Conservation (phyloP, 2,888 invertebrate genomes). For the Diadegma fenestrale region DNA sequence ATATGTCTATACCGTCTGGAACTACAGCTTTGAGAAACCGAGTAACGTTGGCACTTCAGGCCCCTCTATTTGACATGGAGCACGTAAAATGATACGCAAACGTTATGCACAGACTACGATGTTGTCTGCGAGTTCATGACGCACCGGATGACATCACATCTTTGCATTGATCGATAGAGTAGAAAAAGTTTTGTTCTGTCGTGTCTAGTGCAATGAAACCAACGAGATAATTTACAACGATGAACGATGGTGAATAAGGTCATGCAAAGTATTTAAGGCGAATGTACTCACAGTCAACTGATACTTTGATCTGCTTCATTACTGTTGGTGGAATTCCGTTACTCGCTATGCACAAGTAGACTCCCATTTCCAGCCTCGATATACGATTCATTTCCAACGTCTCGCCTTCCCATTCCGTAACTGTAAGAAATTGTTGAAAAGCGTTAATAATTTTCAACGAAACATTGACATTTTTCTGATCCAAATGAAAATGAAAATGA, state of each 20-base stretch:
- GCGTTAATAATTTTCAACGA: not conserved
- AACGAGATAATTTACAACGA: not conserved
- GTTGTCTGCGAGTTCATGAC: not conserved
- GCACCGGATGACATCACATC: not conserved
- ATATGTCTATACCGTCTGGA: not conserved
- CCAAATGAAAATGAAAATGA: too few relatives aligned
- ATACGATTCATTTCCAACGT: constrained; percentile 93
- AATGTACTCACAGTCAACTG: constrained; percentile 95
- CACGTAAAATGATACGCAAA: constrained; percentile 12
- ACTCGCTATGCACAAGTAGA: constrained; percentile 95
- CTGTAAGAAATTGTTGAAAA: constrained; percentile 85
- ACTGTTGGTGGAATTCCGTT: constrained; percentile 96
- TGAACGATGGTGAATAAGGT: not conserved
- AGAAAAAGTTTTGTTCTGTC: not conserved
- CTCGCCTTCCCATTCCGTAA: constrained; percentile 94
- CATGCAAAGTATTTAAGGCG: not conserved
- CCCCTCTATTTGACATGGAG: not conserved
- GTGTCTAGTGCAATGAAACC: not conserved
- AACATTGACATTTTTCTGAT: not conserved
- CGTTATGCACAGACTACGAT: not conserved
- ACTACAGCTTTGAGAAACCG: constrained; percentile 19
- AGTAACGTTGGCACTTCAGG: constrained; percentile 8
- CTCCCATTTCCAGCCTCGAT: constrained; percentile 95
- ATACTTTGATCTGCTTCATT: constrained; percentile 96
- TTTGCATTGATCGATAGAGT: not conserved